These are phyloP conservation scores for Cryptoprocta ferox DNA, from an alignment of 2,797 vertebrate species.

Conservation along the genomic window DNA sequence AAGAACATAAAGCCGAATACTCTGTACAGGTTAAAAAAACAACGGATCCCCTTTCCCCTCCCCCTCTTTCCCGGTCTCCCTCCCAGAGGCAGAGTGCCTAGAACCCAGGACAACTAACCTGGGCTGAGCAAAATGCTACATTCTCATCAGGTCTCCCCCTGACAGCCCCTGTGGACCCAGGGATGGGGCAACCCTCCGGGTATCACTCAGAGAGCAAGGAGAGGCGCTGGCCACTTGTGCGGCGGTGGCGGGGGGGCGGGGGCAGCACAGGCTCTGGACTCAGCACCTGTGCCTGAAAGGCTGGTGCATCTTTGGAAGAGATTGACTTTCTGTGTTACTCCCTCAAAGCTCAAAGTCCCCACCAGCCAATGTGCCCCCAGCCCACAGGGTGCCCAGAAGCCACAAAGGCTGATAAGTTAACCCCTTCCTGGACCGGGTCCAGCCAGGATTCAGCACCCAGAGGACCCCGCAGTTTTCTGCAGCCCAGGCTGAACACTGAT, in stretches of 20 bases:
- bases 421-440: not conserved
- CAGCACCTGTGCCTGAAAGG: not conserved
- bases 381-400: not conserved
- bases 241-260: no score
- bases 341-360: not conserved
- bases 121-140: slow-evolving; percentile 87
- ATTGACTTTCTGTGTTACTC: not conserved
- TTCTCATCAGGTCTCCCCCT: slow-evolving; percentile 87
- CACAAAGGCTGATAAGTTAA: not conserved
- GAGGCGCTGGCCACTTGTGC: not conserved
- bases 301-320: not conserved
- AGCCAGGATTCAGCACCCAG: not conserved
- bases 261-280: not conserved
- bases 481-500: not conserved
- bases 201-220: not conserved
- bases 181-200: not conserved
- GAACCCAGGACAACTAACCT: slow-evolving; percentile 82
- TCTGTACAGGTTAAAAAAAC: slow-evolving; percentile 83
- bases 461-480: not conserved
- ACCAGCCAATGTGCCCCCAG: not conserved
- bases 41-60: slow-evolving; percentile 28
- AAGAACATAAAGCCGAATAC: slow-evolving; percentile 85
- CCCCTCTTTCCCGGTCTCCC: slow-evolving; percentile 19
- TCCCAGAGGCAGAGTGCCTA: slow-evolving; percentile 80
- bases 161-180: slow-evolving; percentile 60